Evolutionary conservation across 2,797 vertebrate genomes (phyloP).

Genomic region (Chrosomus eos): DNA sequence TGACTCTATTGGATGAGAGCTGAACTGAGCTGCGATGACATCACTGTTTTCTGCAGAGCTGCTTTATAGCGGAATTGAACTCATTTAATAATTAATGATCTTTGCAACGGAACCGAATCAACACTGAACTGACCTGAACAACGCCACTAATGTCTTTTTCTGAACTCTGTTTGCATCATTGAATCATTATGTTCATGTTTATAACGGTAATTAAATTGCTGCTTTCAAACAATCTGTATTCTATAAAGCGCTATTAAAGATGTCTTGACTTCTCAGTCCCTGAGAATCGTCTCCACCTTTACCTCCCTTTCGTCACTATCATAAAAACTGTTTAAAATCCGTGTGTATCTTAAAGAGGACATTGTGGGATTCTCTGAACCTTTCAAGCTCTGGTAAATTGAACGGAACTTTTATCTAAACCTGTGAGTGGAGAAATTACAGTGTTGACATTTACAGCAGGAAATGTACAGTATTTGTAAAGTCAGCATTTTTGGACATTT

Average conservation of each 20-base stretch:
- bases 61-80: neutral
- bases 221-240: neutral
- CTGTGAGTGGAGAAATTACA: neutral
- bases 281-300: neutral
- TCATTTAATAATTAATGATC: neutral
- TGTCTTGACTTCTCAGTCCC: neutral
- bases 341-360: conserved; percentile 1
- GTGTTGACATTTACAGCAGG: neutral
- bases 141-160: neutral
- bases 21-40: neutral
- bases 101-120: neutral
- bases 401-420: neutral
- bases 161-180: neutral
- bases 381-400: neutral
- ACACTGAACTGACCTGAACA: neutral
- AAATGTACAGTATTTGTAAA: neutral
- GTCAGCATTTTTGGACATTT: neutral
- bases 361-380: neutral
- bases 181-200: neutral
- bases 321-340: neutral
- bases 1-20: neutral
- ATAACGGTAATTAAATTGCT: neutral
- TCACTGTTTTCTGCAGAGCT: neutral
- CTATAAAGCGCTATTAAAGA: neutral
- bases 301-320: no score